A percentile compares a stretch with the other conserved stretches of the same genome.
Conservation (phyloP, 2,113 vertebrate genomes). For the Channa argus region DNA sequence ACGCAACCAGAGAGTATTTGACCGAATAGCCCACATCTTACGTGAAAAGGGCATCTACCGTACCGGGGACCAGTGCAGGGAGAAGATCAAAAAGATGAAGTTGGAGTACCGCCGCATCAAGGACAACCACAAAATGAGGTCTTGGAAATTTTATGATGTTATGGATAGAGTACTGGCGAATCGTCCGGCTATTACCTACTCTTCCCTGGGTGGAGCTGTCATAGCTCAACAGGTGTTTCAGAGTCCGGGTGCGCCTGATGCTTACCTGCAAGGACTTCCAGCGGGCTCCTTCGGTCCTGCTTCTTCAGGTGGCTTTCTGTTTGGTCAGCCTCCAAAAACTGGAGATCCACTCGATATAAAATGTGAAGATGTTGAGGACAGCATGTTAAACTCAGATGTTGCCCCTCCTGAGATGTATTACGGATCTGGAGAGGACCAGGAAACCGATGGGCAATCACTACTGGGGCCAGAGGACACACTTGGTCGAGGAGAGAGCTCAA, state of each 20-base stretch:
- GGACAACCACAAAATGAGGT: conserved; percentile 87
- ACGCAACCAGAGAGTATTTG: conserved; percentile 91
- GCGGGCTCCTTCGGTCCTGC: conserved; percentile 73
- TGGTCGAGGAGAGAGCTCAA: conserved; percentile 77
- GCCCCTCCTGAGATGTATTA: conserved; percentile 81
- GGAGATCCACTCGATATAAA: conserved; percentile 87
- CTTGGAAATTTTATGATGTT: conserved; percentile 92
- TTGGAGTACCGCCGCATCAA: conserved; percentile 91
- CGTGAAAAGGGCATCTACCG: conserved; percentile 88
- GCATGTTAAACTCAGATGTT: conserved; percentile 80
- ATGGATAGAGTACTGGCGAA: conserved; percentile 91
- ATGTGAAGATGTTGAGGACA: conserved; percentile 87
- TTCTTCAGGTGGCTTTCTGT: conserved; percentile 78
- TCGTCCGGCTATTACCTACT: conserved; percentile 84
- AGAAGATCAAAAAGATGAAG: conserved; percentile 97
- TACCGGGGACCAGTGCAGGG: conserved; percentile 88
- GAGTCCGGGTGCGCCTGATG: conserved; percentile 75
- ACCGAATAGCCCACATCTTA: conserved; percentile 88
- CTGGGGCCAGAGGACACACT: conserved; percentile 69
- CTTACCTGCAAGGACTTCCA: conserved; percentile 69
- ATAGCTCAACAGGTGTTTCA: conserved; percentile 85
- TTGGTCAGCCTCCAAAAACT: conserved; percentile 83
- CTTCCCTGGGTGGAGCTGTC: conserved; percentile 80
- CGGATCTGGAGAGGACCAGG: conserved; percentile 83
- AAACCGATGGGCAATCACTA: conserved; percentile 82